These are phyloP conservation scores for Aethes cnicana DNA, from an alignment of 2,888 invertebrate species.

Conservation along the genomic window DNA sequence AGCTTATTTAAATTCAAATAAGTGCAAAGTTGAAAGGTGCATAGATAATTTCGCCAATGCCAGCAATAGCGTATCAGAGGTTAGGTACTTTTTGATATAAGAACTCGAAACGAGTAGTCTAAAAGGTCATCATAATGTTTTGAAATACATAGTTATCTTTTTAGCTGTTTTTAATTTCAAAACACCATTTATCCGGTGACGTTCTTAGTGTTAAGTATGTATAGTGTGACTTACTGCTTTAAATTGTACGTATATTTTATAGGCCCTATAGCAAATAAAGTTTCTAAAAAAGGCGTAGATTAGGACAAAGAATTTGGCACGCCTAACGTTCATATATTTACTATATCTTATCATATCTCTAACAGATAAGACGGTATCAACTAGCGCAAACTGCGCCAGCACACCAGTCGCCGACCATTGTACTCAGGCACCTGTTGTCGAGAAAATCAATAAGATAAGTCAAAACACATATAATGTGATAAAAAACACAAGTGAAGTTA, in stretches of 20 bases:
- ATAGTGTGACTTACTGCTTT: no score
- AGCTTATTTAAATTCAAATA: neutral
- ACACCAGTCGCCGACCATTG: constrained; percentile 64
- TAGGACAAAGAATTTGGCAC: constrained; percentile 81
- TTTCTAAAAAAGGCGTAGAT: constrained; percentile 44
- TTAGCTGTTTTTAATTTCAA: no score
- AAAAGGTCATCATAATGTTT: no score
- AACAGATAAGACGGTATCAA: constrained; percentile 71
- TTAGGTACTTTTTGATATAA: no score
- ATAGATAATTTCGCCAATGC: neutral
- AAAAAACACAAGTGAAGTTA: constrained; percentile 50
- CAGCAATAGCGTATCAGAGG: no score
- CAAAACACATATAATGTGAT: constrained; percentile 60
- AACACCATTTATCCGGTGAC: no score
- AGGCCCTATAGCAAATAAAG: constrained; percentile 29
- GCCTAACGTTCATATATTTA: constrained; percentile 77
- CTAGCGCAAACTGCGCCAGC: constrained; percentile 64
- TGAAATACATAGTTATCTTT: no score
- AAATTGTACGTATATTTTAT: no score
- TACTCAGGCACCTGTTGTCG: constrained; percentile 65
- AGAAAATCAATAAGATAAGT: constrained; percentile 53
- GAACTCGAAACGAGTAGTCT: no score
- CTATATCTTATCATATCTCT: constrained; percentile 77
- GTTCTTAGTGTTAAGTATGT: no score
- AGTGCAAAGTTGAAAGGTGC: neutral